Evolutionary conservation across 2,797 vertebrate genomes (phyloP).

Genomic region (Propithecus deckenii): DNA sequence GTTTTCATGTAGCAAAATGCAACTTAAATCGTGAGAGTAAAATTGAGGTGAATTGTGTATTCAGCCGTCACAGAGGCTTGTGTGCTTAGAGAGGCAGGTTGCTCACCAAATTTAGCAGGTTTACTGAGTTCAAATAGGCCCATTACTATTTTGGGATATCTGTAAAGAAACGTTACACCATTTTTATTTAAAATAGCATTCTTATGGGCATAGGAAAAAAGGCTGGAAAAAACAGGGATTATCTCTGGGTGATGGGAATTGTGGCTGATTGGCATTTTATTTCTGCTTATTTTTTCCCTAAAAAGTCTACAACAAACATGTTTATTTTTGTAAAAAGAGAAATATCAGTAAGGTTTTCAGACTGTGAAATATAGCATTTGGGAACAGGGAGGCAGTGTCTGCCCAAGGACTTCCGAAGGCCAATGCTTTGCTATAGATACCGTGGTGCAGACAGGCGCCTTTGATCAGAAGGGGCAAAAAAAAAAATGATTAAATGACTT

Average conservation of each 20-base stretch:
- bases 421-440: not conserved
- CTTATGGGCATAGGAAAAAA: not conserved
- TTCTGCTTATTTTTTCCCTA: not conserved
- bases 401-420: not conserved
- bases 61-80: not conserved
- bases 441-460: not conserved
- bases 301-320: not conserved
- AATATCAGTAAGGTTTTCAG: not conserved
- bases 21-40: not conserved
- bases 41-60: not conserved
- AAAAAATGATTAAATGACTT: not conserved
- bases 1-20: not conserved
- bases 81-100: not conserved
- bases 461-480: not conserved
- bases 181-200: constrained; percentile 54
- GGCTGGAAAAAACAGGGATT: not conserved
- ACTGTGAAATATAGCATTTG: not conserved
- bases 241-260: not conserved
- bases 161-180: not conserved
- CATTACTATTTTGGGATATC: not conserved
- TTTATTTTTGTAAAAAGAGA: constrained; percentile 20
- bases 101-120: not conserved
- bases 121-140: not conserved
- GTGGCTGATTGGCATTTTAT: not conserved
- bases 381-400: not conserved